These are phyloP conservation scores for Dorcus hopei DNA, from an alignment of 2,888 invertebrate genomes.

Conservation along the genomic window DNA sequence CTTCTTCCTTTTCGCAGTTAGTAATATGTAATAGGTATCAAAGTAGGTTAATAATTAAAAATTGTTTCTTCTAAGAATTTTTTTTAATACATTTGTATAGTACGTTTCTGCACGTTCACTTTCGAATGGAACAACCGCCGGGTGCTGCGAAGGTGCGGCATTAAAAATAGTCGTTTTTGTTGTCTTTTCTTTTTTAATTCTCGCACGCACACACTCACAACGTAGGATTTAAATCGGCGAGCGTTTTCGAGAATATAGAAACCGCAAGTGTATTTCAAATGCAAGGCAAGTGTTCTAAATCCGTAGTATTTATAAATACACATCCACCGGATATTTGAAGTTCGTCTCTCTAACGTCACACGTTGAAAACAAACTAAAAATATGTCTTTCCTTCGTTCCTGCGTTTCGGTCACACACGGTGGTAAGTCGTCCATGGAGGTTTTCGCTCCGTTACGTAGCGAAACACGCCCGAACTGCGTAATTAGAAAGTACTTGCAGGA, in stretches of 20 bases:
- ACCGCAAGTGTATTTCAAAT: slow-evolving; percentile 30
- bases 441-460: neutral
- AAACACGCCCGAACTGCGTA: neutral
- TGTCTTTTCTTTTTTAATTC: too few species aligned
- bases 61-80: too few species aligned
- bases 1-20: too few species aligned
- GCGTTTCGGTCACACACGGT: slow-evolving; percentile 18
- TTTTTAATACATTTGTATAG: too few species aligned
- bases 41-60: too few species aligned
- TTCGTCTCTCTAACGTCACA: slow-evolving; percentile 44
- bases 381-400: slow-evolving; percentile 32
- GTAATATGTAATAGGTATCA: too few species aligned
- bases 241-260: slow-evolving; percentile 25
- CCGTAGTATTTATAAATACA: slow-evolving; percentile 43
- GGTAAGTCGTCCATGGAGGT: neutral
- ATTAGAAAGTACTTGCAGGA: neutral
- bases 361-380: slow-evolving; percentile 45
- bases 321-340: slow-evolving; percentile 45
- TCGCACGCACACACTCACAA: too few species aligned
- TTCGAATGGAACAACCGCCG: too few species aligned
- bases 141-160: too few species aligned
- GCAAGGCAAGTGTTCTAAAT: slow-evolving; percentile 44
- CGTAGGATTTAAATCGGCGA: neutral
- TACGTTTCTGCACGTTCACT: too few species aligned
- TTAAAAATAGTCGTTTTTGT: too few species aligned